Base-by-base conservation (phyloP, 2,888 invertebrate species). In the Clusia tigrina region DNA sequence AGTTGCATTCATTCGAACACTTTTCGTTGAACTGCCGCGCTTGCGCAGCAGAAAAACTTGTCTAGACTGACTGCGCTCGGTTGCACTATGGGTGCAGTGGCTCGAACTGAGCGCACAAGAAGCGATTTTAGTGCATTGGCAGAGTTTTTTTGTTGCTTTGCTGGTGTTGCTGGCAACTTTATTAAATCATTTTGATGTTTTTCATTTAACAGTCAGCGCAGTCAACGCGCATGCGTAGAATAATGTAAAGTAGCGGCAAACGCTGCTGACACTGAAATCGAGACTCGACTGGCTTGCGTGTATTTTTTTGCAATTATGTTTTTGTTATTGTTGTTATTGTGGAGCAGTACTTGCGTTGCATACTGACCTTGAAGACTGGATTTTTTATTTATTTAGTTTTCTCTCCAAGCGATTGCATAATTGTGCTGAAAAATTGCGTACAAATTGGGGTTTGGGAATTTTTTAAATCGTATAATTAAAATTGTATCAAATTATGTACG, bases 321-420 rank as follows among this genome's bases (percentile, higher is more conserved):
- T 15, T 37, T 55, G 38, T 32, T 56, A 17, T 46, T 54, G 12
- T 58, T 55, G 54, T 42, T 18, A 26, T 22, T 17, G 12, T 42
- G 42, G 26, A 23, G 15, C 25, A 48, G 2, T 9, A 20, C 25
- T 46, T 24, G 48, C 38, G 53, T 55, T 51, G 53, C 38, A 64
- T 62, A 20, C 61, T 64, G 46, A 48, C 48, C 48, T 48, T 48
- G 48, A 20, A 48, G 48, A 20, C 22, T 5, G 48, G 6, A 48
- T 48, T 48, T 48, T 42, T 42, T 42, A 15, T 42, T 10, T 17
- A n/a, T n/a, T 42, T 42, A n/a, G 42, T 42, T 18, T 48, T 18
- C 48, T 18, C 48, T 48, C 18, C 6, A n/a, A 3, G 22, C 18
- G 48, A 48, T 48, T 48, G 48, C 48, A 48, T 48, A 48, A 48